Evolutionary conservation across 1,140 invertebrate species (phyloP).

Genomic region (Drosophila bifasciata): DNA sequence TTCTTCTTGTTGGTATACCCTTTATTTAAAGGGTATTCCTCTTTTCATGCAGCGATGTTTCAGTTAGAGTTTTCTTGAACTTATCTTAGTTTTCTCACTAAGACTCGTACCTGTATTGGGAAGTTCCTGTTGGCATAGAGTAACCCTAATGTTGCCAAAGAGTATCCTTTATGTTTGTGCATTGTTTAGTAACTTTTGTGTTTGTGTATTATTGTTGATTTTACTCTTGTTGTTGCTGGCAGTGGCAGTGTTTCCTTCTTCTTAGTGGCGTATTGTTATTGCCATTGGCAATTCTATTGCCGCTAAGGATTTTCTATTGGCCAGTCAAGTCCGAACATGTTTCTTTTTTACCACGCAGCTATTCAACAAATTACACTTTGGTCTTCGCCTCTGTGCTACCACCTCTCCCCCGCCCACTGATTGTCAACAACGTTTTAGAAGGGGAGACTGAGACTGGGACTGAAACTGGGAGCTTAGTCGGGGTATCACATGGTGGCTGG

Average conservation of each 20-base stretch:
- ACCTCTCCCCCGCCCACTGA: conserved; percentile 1
- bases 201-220: conserved; percentile 6
- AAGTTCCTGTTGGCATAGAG: no score
- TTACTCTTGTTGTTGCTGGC: conserved; percentile 6
- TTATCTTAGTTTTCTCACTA: conserved; percentile 1
- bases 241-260: no score
- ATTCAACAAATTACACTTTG: conserved; percentile 72
- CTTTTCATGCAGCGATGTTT: conserved; percentile 30
- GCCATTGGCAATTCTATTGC: no score
- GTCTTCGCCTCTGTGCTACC: background rate
- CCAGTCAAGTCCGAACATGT: conserved; percentile 48
- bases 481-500: background rate
- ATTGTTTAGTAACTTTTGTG: background rate
- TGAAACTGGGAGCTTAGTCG: conserved; percentile 13
- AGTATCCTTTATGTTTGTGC: conserved; percentile 5
- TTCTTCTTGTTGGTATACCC: no score
- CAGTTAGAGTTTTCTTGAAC: conserved; percentile 16
- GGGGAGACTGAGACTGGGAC: conserved; percentile 7
- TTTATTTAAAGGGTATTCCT: background rate
- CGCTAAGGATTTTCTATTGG: no score
- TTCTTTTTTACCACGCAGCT: conserved; percentile 67
- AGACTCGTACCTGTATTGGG: no score
- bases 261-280: no score
- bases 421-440: conserved; percentile 19
- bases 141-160: no score